Evolutionary conservation across 2,797 vertebrate species (phyloP).

Genomic region (Oryzias dopingdopingensis): DNA sequence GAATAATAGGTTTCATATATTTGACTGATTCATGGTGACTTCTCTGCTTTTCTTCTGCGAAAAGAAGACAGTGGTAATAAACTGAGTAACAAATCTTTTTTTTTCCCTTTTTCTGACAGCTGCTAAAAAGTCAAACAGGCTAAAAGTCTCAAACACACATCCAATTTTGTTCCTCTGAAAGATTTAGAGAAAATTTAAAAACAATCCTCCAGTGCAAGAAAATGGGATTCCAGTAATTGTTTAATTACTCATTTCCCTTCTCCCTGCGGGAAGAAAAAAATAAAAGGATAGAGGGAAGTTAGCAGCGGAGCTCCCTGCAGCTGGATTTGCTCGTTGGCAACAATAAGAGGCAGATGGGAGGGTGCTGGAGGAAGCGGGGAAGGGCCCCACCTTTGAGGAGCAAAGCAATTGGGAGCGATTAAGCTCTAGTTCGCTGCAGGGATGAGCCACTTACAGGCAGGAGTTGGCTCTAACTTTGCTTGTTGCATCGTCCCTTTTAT

Average conservation of each 20-base stretch:
- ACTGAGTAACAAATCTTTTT: no score
- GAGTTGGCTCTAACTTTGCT: constrained; percentile 44
- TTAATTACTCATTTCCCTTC: constrained; percentile 52
- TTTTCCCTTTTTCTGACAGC: constrained; percentile 56
- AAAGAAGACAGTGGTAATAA: no score
- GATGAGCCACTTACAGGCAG: constrained; percentile 39
- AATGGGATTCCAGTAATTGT: constrained; percentile 61
- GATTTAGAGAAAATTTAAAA: constrained; percentile 28
- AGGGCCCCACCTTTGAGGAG: constrained; percentile 62
- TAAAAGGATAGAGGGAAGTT: constrained; percentile 30
- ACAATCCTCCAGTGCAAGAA: constrained; percentile 42
- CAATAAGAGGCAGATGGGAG: constrained; percentile 60
- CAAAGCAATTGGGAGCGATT: constrained; percentile 66
- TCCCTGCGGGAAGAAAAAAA: constrained; percentile 37
- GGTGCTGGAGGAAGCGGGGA: constrained; percentile 18
- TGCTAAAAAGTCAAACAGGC: constrained; percentile 49
- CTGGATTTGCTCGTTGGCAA: constrained; percentile 54
- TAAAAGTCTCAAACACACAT: constrained; percentile 48
- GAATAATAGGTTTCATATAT: no score
- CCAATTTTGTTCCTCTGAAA: constrained; percentile 51
- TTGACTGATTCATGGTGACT: no score
- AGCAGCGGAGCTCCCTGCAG: constrained; percentile 47
- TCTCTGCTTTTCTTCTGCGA: no score
- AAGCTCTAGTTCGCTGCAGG: constrained; percentile 51
- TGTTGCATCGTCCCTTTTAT: constrained; percentile 54